phyloP scores from a whole-genome alignment of 1,140 invertebrate species.

The Homalodisca vitripennis region DNA sequence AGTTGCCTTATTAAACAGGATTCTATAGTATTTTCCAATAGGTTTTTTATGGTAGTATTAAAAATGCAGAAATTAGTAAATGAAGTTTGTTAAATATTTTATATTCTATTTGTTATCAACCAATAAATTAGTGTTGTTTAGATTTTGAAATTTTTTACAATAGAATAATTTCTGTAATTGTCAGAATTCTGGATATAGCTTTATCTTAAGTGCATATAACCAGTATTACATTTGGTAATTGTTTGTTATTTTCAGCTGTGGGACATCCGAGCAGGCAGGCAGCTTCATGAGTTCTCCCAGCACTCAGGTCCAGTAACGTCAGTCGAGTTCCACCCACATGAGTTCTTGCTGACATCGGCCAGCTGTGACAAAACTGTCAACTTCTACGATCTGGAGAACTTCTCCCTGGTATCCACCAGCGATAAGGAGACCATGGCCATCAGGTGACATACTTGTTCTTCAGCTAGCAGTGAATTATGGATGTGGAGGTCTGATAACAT shows the following conservation, averaged over 20 bases:
- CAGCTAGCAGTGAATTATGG: not conserved
- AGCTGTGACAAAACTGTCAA: slow-evolving; percentile 72
- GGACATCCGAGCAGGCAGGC: slow-evolving; percentile 88
- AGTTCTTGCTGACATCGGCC: slow-evolving; percentile 89
- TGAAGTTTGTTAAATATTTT: too few species aligned
- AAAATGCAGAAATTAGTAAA: too few species aligned
- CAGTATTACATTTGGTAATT: too few species aligned
- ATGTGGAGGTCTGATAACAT: too few species aligned
- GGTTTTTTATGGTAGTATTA: too few species aligned
- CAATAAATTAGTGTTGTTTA: too few species aligned
- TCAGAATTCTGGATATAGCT: not conserved
- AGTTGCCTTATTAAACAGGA: too few species aligned
- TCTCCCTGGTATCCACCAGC: slow-evolving; percentile 80
- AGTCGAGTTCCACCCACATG: slow-evolving; percentile 96
- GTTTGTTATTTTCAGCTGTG: slow-evolving; percentile 65
- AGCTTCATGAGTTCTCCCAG: slow-evolving; percentile 83
- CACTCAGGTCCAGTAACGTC: slow-evolving; percentile 82
- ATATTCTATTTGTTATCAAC: too few species aligned
- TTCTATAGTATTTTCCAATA: too few species aligned
- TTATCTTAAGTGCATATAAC: not conserved
- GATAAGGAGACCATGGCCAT: slow-evolving; percentile 53
- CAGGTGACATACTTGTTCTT: slow-evolving; percentile 36
- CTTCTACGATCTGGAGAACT: slow-evolving; percentile 94
- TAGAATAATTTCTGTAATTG: not conserved
- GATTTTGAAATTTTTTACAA: not conserved